Evolutionary conservation across 2,888 invertebrate species (phyloP).

Genomic region (Campoplex nolae): DNA sequence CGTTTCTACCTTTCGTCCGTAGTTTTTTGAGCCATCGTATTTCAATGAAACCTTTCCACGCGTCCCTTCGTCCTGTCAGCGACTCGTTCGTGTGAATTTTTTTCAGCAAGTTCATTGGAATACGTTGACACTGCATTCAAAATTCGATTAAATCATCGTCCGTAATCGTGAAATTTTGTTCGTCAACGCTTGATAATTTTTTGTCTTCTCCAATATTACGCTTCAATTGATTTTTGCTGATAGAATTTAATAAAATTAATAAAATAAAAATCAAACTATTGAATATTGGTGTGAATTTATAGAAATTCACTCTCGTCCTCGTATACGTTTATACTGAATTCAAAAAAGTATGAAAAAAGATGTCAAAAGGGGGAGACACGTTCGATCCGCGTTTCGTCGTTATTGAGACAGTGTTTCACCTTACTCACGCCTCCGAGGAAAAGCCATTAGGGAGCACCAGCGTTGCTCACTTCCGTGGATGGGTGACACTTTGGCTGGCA

Average conservation of each 20-base stretch:
- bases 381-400: constrained; percentile 57
- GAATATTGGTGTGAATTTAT: no score
- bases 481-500: constrained; percentile 71
- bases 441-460: constrained; percentile 71
- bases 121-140: background rate
- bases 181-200: background rate
- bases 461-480: constrained; percentile 37
- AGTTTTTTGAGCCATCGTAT: background rate
- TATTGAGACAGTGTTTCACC: constrained; percentile 70
- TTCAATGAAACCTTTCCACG: background rate
- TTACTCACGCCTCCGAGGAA: constrained; percentile 58
- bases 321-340: background rate
- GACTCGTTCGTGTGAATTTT: background rate
- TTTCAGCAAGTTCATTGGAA: background rate
- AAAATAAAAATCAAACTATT: no score
- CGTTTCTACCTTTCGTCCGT: background rate
- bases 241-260: no score
- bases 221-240: background rate
- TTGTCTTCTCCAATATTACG: background rate
- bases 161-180: background rate
- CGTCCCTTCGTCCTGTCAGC: background rate
- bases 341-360: constrained; percentile 23
- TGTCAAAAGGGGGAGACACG: constrained; percentile 45
- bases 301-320: no score
- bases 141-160: background rate